A percentile compares a stretch with the other conserved stretches of the same genome.
Conservation (phyloP, 2,113 vertebrate species). For the Malurus elegans region DNA sequence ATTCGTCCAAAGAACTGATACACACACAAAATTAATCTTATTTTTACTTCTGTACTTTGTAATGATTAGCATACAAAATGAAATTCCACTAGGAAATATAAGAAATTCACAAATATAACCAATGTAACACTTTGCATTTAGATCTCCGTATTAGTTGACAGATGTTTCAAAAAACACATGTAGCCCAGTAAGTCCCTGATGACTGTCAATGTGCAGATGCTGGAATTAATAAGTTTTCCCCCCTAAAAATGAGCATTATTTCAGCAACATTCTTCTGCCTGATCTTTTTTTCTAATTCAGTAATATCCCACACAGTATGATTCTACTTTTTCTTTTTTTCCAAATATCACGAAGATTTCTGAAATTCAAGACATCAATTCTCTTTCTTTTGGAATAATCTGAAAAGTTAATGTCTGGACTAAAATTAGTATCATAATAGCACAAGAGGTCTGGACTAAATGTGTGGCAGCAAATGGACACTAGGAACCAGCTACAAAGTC, state of each 20-base stretch:
- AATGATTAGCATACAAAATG: background rate
- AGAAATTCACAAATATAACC: background rate
- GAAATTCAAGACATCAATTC: background rate
- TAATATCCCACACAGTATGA: background rate
- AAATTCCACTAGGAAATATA: slow-evolving; percentile 17
- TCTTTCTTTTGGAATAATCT: background rate
- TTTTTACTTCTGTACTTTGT: slow-evolving; percentile 9
- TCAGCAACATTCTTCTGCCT: background rate
- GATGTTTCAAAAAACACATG: slow-evolving; percentile 33
- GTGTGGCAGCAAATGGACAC: background rate
- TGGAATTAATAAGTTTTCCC: background rate
- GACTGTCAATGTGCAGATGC: background rate
- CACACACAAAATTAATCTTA: background rate
- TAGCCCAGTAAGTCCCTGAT: slow-evolving; percentile 11
- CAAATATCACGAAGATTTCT: background rate
- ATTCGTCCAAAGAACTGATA: background rate
- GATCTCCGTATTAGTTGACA: slow-evolving; percentile 37
- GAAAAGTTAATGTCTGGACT: background rate
- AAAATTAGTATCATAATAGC: background rate
- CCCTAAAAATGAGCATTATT: background rate
- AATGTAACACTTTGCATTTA: background rate
- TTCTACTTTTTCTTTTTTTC: background rate
- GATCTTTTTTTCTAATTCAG: background rate
- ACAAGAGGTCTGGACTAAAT: background rate
- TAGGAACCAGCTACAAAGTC: background rate